These are phyloP conservation scores for Limenitis camilla DNA, from an alignment of 2,888 invertebrate species.

Conservation along the genomic window DNA sequence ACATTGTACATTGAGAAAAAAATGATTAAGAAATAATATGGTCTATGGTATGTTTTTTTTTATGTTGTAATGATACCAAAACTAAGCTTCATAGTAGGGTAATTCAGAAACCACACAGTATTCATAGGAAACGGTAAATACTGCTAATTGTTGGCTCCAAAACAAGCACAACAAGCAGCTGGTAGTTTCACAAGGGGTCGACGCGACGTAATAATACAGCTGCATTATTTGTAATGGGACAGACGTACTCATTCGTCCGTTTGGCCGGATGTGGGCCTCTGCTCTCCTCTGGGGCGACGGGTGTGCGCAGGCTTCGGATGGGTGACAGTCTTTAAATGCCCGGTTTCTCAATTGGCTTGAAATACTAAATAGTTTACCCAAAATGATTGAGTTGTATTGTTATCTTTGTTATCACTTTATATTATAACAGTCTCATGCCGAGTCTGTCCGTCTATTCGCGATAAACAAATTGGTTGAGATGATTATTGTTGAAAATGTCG, in stretches of 20 bases:
- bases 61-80: not conserved
- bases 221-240: conserved; percentile 16
- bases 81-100: too few species aligned
- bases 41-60: not conserved
- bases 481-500: too few species aligned
- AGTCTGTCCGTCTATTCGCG: too few species aligned
- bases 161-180: conserved; percentile 5
- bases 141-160: not conserved
- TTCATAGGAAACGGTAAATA: not conserved
- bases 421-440: too few species aligned
- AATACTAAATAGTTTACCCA: too few species aligned
- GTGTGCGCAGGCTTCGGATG: conserved; percentile 9
- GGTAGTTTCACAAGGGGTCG: conserved; percentile 8
- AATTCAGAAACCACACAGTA: not conserved
- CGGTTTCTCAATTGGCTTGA: too few species aligned
- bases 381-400: too few species aligned
- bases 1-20: too few species aligned
- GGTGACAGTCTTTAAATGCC: not conserved
- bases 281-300: conserved; percentile 15
- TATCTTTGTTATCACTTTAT: too few species aligned
- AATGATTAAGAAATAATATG: too few species aligned
- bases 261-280: conserved; percentile 18
- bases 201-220: conserved; percentile 12
- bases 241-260: conserved; percentile 16
- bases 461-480: too few species aligned